Evolutionary conservation across 2,888 invertebrate genomes (phyloP).

Genomic region (Rhingia rostrata): DNA sequence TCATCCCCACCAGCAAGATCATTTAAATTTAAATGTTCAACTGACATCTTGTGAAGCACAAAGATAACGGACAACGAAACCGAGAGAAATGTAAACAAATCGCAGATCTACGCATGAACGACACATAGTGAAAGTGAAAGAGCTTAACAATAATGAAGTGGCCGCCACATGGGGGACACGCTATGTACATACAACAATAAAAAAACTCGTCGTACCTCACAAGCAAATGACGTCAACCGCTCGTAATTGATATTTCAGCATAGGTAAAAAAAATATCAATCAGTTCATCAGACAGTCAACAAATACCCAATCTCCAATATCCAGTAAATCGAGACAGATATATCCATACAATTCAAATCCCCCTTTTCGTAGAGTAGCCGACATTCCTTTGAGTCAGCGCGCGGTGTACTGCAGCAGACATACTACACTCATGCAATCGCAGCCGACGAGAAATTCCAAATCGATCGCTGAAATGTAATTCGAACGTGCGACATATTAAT

Average conservation of each 20-base stretch:
- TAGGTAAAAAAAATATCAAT: conserved; percentile 31
- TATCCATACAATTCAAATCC: conserved; percentile 32
- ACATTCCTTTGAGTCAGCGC: conserved; percentile 51
- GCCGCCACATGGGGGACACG: neutral
- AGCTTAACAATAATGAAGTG: conserved; percentile 6
- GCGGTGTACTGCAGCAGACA: conserved; percentile 12
- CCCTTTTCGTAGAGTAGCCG: conserved; percentile 22
- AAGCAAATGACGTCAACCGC: conserved; percentile 39
- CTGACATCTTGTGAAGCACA: conserved; percentile 27
- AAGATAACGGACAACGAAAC: neutral
- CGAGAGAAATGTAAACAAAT: conserved; percentile 46
- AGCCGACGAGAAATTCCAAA: conserved; percentile 33
- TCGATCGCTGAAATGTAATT: conserved; percentile 37
- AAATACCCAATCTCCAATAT: conserved; percentile 49
- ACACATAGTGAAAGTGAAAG: conserved; percentile 48
- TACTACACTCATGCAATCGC: conserved; percentile 23
- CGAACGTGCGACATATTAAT: conserved; percentile 55
- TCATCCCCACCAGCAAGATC: neutral
- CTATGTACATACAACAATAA: neutral
- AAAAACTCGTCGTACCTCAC: neutral
- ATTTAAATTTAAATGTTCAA: conserved; percentile 20
- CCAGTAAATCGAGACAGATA: conserved; percentile 35
- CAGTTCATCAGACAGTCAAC: conserved; percentile 39
- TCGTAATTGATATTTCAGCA: conserved; percentile 21
- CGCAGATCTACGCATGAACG: conserved; percentile 5